A percentile compares a stretch with the other conserved stretches of the same genome.
Conservation (phyloP, 2,888 invertebrate genomes). For the Thyatira batis region DNA sequence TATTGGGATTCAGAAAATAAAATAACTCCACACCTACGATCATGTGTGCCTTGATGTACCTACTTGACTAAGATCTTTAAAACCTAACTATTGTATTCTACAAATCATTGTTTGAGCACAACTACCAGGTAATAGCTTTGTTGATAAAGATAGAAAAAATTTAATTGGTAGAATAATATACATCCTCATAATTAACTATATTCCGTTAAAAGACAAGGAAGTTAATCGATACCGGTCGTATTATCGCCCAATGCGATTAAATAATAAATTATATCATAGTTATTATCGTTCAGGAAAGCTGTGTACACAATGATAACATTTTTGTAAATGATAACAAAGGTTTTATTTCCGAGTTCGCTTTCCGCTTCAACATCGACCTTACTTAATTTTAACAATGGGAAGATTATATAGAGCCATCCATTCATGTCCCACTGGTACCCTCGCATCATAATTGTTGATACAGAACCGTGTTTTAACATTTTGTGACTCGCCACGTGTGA, state of each 20-base stretch:
- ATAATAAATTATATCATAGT: background rate
- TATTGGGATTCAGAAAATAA: too few relatives aligned
- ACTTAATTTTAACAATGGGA: slow-evolving; percentile 12
- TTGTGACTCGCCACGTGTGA: slow-evolving; percentile 47
- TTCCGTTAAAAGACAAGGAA: background rate
- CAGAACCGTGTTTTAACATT: slow-evolving; percentile 43
- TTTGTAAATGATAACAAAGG: background rate
- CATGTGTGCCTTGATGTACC: too few relatives aligned
- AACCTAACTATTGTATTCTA: too few relatives aligned
- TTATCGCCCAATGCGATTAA: background rate
- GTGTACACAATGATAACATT: background rate
- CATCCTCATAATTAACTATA: background rate
- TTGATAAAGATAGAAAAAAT: too few relatives aligned
- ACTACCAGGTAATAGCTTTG: too few relatives aligned
- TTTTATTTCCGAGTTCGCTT: background rate
- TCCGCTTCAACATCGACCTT: background rate
- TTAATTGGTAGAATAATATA: background rate
- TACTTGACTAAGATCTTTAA: too few relatives aligned
- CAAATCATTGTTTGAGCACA: too few relatives aligned
- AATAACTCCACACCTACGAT: too few relatives aligned
- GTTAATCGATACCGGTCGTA: background rate
- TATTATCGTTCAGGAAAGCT: background rate
- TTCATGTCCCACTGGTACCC: slow-evolving; percentile 36
- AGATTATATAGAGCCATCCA: slow-evolving; percentile 22
- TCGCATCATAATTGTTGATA: slow-evolving; percentile 23